Evolutionary conservation across 2,888 invertebrate genomes (phyloP).

Genomic region (Leptothorax acervorum): DNA sequence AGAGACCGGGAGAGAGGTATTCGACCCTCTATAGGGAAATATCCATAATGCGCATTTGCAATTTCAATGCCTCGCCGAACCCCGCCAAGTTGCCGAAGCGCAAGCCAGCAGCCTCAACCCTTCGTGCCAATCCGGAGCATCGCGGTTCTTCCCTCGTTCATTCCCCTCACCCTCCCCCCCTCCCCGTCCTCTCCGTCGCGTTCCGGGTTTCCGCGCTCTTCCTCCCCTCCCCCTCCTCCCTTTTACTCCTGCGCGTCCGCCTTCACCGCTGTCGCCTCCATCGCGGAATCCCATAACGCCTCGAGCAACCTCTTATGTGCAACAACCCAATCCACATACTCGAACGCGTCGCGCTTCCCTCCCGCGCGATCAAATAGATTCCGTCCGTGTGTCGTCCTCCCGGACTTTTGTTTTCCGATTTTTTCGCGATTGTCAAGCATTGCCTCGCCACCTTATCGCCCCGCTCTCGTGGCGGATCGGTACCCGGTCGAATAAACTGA

Average conservation of each 20-base stretch:
- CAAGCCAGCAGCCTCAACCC: slow-evolving; percentile 72
- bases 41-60: slow-evolving; percentile 86
- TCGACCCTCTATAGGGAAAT: slow-evolving; percentile 84
- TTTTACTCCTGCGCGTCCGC: slow-evolving; percentile 16
- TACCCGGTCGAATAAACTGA: slow-evolving; percentile 11
- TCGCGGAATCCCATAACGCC: slow-evolving; percentile 67
- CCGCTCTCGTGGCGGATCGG: background rate
- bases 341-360: slow-evolving; percentile 54
- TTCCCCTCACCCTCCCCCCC: slow-evolving; percentile 40
- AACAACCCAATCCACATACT: slow-evolving; percentile 70
- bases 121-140: slow-evolving; percentile 69
- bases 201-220: slow-evolving; percentile 60
- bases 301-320: slow-evolving; percentile 69
- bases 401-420: slow-evolving; percentile 44
- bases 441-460: slow-evolving; percentile 1
- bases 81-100: slow-evolving; percentile 80
- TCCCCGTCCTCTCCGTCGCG: slow-evolving; percentile 42
- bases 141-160: slow-evolving; percentile 63
- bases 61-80: slow-evolving; percentile 84
- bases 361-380: slow-evolving; percentile 61
- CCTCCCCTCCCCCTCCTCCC: slow-evolving; percentile 42
- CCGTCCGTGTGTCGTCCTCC: slow-evolving; percentile 46
- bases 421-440: slow-evolving; percentile 14
- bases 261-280: slow-evolving; percentile 47
- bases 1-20: slow-evolving; percentile 73